Conservation (phyloP, 2,797 vertebrate species). For the Tenualosa ilisha region DNA sequence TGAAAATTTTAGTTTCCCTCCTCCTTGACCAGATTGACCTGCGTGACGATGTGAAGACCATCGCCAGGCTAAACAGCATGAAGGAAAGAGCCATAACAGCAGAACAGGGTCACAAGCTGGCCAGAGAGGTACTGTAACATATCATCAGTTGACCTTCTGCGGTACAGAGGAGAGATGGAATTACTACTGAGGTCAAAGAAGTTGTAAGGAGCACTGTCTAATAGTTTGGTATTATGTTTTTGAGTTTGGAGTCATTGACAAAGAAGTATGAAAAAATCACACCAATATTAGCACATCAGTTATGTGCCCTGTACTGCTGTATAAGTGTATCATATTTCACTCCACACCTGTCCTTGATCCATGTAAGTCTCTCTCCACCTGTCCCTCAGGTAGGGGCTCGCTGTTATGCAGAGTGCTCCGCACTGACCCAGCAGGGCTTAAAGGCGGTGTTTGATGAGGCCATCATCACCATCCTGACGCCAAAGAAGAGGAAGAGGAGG, state of each 20-base stretch:
- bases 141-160: neutral
- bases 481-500: conserved; percentile 75
- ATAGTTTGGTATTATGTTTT: neutral
- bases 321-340: too few relatives aligned
- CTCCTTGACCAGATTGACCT: conserved; percentile 7
- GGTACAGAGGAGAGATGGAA: neutral
- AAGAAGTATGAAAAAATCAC: too few relatives aligned
- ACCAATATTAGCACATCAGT: too few relatives aligned
- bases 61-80: conserved; percentile 1
- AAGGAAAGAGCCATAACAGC: conserved; percentile 6
- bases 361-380: neutral
- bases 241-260: neutral
- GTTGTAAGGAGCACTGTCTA: neutral
- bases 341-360: neutral
- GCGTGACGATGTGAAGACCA: neutral
- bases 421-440: conserved; percentile 83
- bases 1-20: neutral
- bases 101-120: conserved; percentile 49
- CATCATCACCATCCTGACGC: conserved; percentile 84
- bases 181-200: neutral
- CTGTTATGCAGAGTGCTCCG: conserved; percentile 82
- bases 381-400: conserved; percentile 5
- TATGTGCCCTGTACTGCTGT: too few relatives aligned
- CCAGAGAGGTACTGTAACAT: conserved; percentile 51
- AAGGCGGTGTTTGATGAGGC: conserved; percentile 84